These are phyloP conservation scores for Ladona fulva DNA, from an alignment of 1,140 invertebrate genomes.

Conservation along the genomic window DNA sequence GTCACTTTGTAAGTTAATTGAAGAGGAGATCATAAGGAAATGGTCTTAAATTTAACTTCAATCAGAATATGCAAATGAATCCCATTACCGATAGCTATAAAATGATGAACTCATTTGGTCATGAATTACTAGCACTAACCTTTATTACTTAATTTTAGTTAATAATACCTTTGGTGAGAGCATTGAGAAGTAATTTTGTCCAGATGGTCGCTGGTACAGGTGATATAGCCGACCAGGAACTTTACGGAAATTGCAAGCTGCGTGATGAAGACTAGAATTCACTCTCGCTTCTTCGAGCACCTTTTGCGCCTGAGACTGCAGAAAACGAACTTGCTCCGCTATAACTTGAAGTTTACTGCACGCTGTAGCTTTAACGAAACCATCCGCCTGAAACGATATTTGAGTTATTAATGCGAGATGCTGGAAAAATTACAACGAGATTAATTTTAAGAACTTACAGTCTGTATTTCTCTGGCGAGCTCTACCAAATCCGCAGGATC, in stretches of 20 bases:
- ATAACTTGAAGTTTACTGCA: constrained; percentile 57
- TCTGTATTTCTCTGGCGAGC: constrained; percentile 52
- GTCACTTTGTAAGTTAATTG: no score
- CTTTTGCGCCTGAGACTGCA: constrained; percentile 53
- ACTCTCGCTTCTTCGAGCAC: constrained; percentile 53
- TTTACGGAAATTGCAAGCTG: constrained; percentile 63
- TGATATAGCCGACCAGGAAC: constrained; percentile 61
- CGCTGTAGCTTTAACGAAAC: constrained; percentile 46
- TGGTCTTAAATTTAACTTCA: no score
- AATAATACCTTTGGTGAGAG: constrained; percentile 53
- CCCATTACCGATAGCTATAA: no score
- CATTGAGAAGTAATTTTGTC: constrained; percentile 60
- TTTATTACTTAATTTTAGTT: no score
- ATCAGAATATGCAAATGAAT: no score
- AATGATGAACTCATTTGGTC: no score
- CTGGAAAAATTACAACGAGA: background rate
- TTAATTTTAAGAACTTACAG: constrained; percentile 33
- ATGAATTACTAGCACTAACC: no score
- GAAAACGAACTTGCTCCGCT: constrained; percentile 53
- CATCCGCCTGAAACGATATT: constrained; percentile 44
- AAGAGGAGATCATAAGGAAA: no score
- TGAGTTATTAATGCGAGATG: background rate
- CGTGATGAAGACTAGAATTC: constrained; percentile 49
- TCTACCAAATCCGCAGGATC: constrained; percentile 45
- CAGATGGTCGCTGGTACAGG: constrained; percentile 54